Conservation (phyloP, 1,140 invertebrate genomes). For the Stegodyphus mimosarum region DNA sequence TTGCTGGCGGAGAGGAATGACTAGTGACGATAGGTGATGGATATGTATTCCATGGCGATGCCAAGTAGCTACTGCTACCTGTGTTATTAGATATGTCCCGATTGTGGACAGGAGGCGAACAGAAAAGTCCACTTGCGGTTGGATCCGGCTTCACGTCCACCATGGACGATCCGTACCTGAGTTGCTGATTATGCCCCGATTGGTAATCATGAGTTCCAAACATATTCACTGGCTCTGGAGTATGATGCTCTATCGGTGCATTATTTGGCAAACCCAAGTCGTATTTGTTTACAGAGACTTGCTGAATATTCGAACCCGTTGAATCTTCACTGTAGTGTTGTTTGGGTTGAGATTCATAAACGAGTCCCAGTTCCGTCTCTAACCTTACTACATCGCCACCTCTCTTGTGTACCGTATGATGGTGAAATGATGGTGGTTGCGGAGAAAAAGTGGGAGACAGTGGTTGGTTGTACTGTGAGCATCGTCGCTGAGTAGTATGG, state of each 20-base stretch:
- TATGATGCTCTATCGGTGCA: slow-evolving; percentile 39
- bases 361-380: slow-evolving; percentile 36
- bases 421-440: slow-evolving; percentile 26
- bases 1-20: slow-evolving; percentile 51
- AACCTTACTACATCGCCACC: background rate
- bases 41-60: slow-evolving; percentile 45
- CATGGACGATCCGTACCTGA: slow-evolving; percentile 44
- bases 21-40: slow-evolving; percentile 51
- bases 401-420: slow-evolving; percentile 39
- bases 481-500: slow-evolving; percentile 20
- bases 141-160: slow-evolving; percentile 35
- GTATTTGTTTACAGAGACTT: slow-evolving; percentile 12
- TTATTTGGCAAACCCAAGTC: slow-evolving; percentile 24
- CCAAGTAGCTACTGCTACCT: slow-evolving; percentile 24
- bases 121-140: slow-evolving; percentile 4
- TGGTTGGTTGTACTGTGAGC: slow-evolving; percentile 14
- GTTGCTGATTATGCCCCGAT: slow-evolving; percentile 8
- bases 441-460: slow-evolving; percentile 27
- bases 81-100: slow-evolving; percentile 31
- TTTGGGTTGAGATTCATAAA: slow-evolving; percentile 20
- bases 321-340: slow-evolving; percentile 33
- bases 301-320: slow-evolving; percentile 7
- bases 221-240: slow-evolving; percentile 24
- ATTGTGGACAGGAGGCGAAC: slow-evolving; percentile 1
- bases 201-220: slow-evolving; percentile 44